These are phyloP conservation scores for Macrobrachium rosenbergii DNA, from an alignment of 1,140 invertebrate species.

Conservation along the genomic window DNA sequence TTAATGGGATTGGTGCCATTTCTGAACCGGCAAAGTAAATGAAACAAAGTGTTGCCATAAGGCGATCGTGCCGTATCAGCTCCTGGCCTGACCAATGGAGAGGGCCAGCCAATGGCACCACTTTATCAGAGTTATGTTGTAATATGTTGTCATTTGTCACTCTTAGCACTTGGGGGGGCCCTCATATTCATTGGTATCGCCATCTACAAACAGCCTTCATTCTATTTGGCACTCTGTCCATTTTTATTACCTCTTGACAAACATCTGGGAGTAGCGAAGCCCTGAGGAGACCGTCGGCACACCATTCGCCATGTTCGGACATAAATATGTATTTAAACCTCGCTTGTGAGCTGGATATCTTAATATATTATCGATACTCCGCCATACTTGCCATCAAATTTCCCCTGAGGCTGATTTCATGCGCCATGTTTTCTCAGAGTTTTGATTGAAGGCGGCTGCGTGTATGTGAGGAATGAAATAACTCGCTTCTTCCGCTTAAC, in stretches of 20 bases:
- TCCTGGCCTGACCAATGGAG: conserved; percentile 54
- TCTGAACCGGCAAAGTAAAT: conserved; percentile 53
- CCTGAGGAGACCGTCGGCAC: too few species aligned
- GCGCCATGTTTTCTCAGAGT: too few species aligned
- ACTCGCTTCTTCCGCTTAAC: too few species aligned
- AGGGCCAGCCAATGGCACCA: conserved; percentile 51
- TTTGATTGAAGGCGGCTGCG: too few species aligned
- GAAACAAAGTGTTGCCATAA: conserved; percentile 61
- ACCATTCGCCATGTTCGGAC: too few species aligned
- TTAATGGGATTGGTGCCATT: conserved; percentile 3
- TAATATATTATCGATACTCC: too few species aligned
- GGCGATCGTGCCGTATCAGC: conserved; percentile 60
- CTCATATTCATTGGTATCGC: conserved; percentile 27
- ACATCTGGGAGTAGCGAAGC: neutral
- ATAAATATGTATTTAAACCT: too few species aligned
- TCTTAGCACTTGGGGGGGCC: conserved; percentile 44
- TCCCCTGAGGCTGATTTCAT: too few species aligned
- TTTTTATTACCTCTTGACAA: conserved; percentile 1
- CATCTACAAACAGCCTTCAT: conserved; percentile 31
- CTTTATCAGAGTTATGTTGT: conserved; percentile 62
- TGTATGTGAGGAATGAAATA: too few species aligned
- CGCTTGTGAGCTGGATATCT: too few species aligned
- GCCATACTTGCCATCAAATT: too few species aligned
- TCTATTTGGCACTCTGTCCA: conserved; percentile 20
- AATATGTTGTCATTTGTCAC: conserved; percentile 61